Base-by-base conservation (phyloP, 2,797 vertebrate species). In the Gymnopithys bicolor region DNA sequence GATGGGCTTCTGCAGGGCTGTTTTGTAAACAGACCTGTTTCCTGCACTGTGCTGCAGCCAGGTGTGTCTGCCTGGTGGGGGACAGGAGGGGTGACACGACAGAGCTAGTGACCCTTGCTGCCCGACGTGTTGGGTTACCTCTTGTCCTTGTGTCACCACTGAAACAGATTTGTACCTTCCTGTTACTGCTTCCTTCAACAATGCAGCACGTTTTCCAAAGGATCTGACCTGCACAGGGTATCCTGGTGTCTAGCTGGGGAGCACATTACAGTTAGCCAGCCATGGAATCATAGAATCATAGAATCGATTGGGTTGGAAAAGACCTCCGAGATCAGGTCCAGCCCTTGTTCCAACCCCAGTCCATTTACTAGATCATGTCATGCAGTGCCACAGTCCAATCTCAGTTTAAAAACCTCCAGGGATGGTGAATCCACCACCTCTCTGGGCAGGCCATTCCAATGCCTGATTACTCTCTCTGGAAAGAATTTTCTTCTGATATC, bases 11-110 rank as follows among this genome's bases (percentile, higher is more conserved):
- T 28, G 49, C 19, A 45, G 4, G 2, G 41, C 28, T 45, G 48
- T 5, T 51, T 30, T 33, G 39, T 70, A 33, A 10, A 24, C 2
- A 7, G 60, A 62, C 48, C 52, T 5, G 10, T 48, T 51, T 35
- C 19, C 69, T 28, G 78, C 30, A 23, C 1, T 1, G 56, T 14
- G 33, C 60, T 43, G 66, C 48, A 25, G 77, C 77, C 63, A 6
- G 11, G 3, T 28, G 63, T 55, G 45, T 33, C 9, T 6, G 9
- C 17, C 30, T 45, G 62, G 17, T 10, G 28, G 16, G 8, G 13
- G 9, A 25, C 25, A 41, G n/a, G 41, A 4, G 2, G 14, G 23
- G 27, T 62, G 37, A 35, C 30, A n/a, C 0, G 1, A 49, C 53
- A 63, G 49, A 86, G 11, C 25, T 51, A 30, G 7, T 25, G 39